Evolutionary conservation across 1,140 invertebrate species (phyloP).

Genomic region (Melanaphis sacchari): DNA sequence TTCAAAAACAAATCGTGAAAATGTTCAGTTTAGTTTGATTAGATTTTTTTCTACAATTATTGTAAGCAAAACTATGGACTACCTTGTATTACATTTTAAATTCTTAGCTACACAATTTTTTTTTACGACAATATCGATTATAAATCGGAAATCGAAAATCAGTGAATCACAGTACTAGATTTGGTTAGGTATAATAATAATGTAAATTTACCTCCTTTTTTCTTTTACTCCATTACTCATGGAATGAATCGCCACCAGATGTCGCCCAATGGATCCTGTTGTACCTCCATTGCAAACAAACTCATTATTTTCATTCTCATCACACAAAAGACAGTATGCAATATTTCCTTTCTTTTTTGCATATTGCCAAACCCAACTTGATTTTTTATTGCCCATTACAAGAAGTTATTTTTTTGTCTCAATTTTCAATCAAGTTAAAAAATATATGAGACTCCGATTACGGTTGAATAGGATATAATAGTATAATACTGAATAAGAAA

Average conservation of each 20-base stretch:
- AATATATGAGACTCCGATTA: not conserved
- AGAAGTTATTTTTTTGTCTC: not conserved
- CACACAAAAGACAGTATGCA: conserved; percentile 21
- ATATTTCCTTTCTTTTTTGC: not conserved
- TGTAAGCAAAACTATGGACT: no score
- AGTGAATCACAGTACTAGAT: no score
- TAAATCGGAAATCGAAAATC: no score
- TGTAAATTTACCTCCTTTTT: not conserved
- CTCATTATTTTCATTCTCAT: conserved; percentile 14
- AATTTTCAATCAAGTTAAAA: not conserved
- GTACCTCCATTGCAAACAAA: conserved; percentile 42
- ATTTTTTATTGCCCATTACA: conserved; percentile 31
- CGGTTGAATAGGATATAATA: no score
- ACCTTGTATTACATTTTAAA: no score
- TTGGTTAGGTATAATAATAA: no score
- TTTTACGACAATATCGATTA: no score
- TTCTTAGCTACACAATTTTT: no score
- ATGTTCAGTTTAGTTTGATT: no score
- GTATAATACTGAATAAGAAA: no score
- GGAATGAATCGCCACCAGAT: conserved; percentile 15
- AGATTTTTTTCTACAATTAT: no score
- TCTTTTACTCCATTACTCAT: not conserved
- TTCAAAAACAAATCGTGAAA: no score
- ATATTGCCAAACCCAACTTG: conserved; percentile 37
- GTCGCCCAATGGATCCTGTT: not conserved